Evolutionary conservation across 2,888 invertebrate genomes (phyloP).

Genomic region (Lagria hirta): DNA sequence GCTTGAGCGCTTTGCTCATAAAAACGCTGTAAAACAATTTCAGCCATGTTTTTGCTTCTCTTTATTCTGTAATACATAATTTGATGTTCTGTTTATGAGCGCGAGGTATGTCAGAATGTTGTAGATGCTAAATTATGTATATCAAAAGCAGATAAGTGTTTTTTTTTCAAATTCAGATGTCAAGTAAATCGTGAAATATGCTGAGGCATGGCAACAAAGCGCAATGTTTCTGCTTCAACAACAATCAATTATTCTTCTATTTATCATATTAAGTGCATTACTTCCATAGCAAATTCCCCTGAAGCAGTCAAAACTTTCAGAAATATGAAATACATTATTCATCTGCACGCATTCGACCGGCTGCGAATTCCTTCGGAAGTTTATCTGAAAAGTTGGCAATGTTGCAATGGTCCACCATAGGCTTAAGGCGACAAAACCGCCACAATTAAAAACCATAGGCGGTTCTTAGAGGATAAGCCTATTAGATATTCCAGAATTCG

Average conservation of each 20-base stretch:
- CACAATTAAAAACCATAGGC: conserved; percentile 28
- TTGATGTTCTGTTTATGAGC: too few species aligned
- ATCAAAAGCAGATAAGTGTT: too few species aligned
- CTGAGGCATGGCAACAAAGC: conserved; percentile 12
- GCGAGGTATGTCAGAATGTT: too few species aligned
- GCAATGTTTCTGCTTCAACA: conserved; percentile 22
- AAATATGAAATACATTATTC: conserved; percentile 40
- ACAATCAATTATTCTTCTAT: conserved; percentile 44
- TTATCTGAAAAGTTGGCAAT: conserved; percentile 2
- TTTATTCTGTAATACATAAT: too few species aligned
- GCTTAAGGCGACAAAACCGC: conserved; percentile 24
- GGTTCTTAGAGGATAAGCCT: conserved; percentile 18
- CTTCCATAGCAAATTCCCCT: conserved; percentile 32
- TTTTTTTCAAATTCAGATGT: too few species aligned
- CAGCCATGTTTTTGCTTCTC: too few species aligned
- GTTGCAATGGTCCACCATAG: conserved; percentile 13
- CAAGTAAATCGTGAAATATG: conserved; percentile 15
- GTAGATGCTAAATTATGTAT: too few species aligned
- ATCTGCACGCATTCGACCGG: conserved; percentile 29
- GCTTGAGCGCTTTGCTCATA: too few species aligned
- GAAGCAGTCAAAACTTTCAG: conserved; percentile 38
- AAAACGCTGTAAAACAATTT: too few species aligned
- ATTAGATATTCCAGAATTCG: conserved; percentile 23
- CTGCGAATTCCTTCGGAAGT: conserved; percentile 17
- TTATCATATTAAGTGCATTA: conserved; percentile 42